Evolutionary conservation across 2,113 vertebrate genomes (phyloP), one percentile per base, ranked within the genome.

Genomic region (Corynorhinus townsendii): DNA sequence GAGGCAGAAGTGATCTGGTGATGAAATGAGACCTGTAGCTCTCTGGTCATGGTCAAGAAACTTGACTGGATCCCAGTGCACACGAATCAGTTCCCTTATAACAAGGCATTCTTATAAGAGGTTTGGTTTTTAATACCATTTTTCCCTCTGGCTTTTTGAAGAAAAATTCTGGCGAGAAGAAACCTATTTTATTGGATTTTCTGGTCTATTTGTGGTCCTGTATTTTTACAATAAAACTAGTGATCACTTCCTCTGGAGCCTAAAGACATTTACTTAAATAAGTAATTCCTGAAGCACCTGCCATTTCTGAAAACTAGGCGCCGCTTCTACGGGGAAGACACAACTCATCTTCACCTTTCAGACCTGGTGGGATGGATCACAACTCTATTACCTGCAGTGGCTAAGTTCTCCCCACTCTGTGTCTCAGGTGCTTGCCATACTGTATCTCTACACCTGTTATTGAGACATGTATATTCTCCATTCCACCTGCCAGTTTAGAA

Each of bases 401-500:
- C 20, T 19, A 56, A 59, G 30, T 45, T 28, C 75, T 35, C 30
- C 35, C n/a, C 80, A 7, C 30, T 79, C 35, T 73, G 5, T 73
- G 72, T 86, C 20, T 52, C 54, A 22, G 15, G 30, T 22, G 28
- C 54, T 38, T 47, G 16, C 17, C 4, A 19, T 22, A 8, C 33
- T 68, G 33, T 52, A 68, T n/a, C 38, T 16, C 20, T 83, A 33
- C 52, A 33, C 24, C 11, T 71, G 33, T 45, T 73, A 84, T 1
- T 11, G 26, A 88, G 14, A 47, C 35, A 90, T 30, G 47, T 81
- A 28, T 15, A 76, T 19, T 72, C 47, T 73, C 19, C 47, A 45
- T 87, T 71, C 87, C 22, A 75, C 33, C 28, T 88, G 85, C 33
- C 73, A 80, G 95, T 71, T 97, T 75, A 83, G 28, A 93, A 73